Evolutionary conservation across 64 coral and sea anemone genomes (phyloP), one percentile per base, ranked within the genome.

Genomic region (Pachyseris speciosa): DNA sequence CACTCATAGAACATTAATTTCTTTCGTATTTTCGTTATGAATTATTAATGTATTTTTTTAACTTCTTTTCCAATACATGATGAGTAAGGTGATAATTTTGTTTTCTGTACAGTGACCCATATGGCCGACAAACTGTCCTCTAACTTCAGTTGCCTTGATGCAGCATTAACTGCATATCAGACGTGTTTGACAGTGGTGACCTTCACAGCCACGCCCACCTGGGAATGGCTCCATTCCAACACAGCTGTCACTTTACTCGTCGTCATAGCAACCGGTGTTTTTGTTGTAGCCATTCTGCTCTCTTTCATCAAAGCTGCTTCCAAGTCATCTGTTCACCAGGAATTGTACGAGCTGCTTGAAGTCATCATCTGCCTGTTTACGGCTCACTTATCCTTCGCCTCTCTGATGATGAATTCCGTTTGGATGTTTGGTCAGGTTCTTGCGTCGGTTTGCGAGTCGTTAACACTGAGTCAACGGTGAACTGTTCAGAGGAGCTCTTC

Each of bases 381-480:
- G 0, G 85, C 85, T 13, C 67, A 72, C 4, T 70, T 87, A 0
- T 69, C 85, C 0, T 87, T 87, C 31, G 69, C 33, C 1, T 37
- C 48, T 2, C 49, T 87, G 49, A n/a, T 87, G 9, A 13, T 87
- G 5, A 87, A 87, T 61, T 57, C 71, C 20, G 42, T 58, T 5
- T 87, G 85, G 85, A 13, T 87, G 33, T 32, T 60, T 31, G 85
- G 67, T 26, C 85, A 87, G 60, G 37, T 60, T 25, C 36, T 87
- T 2, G 85, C 67, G 2, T 50, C 69, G n/a, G 85, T 87, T 0
- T 87, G 85, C 26, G 85, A 87, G 34, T 38, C 74, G 9, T 24
- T 87, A 27, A 73, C 48, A 22, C 15, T 39, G 32, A 87, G 4
- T 11, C 20, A 20, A 43, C 70, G 39, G 9, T 74, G 40, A 74